Conservation (phyloP, 1,140 invertebrate species). For the Nasonia vitripennis region DNA sequence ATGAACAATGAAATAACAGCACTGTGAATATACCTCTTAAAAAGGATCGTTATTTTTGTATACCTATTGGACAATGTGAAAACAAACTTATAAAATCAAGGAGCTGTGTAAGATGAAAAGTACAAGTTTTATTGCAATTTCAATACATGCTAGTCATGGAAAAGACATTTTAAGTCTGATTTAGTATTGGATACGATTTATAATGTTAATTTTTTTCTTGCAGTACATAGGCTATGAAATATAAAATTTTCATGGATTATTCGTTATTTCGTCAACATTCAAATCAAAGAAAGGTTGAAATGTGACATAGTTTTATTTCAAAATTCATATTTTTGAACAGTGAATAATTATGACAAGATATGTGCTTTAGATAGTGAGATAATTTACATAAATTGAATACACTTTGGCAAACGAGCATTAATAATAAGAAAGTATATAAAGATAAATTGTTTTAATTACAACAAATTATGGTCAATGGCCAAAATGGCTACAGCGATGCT, state of each 20-base stretch:
- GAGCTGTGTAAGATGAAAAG: neutral
- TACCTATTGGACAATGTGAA: too few species aligned
- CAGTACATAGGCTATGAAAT: neutral
- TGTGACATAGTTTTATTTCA: conserved; percentile 31
- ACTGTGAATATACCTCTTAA: too few species aligned
- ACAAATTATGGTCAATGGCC: conserved; percentile 35
- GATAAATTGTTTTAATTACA: conserved; percentile 49
- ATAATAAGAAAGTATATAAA: conserved; percentile 40
- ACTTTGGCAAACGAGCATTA: conserved; percentile 52
- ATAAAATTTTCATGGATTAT: neutral
- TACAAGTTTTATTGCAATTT: neutral
- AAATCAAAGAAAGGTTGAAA: conserved; percentile 2
- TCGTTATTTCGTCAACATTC: neutral
- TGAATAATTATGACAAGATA: conserved; percentile 37
- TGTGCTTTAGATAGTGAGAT: conserved; percentile 40
- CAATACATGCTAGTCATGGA: neutral
- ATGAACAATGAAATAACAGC: too few species aligned
- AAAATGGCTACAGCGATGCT: conserved; percentile 38
- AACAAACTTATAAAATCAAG: too few species aligned
- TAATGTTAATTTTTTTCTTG: neutral
- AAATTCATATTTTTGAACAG: conserved; percentile 29
- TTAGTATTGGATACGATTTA: neutral
- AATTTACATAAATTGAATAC: conserved; percentile 52
- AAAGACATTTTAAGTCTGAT: neutral
- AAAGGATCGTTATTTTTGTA: too few species aligned